Conservation (phyloP, 2,888 invertebrate genomes). For the Griposia aprilina region DNA sequence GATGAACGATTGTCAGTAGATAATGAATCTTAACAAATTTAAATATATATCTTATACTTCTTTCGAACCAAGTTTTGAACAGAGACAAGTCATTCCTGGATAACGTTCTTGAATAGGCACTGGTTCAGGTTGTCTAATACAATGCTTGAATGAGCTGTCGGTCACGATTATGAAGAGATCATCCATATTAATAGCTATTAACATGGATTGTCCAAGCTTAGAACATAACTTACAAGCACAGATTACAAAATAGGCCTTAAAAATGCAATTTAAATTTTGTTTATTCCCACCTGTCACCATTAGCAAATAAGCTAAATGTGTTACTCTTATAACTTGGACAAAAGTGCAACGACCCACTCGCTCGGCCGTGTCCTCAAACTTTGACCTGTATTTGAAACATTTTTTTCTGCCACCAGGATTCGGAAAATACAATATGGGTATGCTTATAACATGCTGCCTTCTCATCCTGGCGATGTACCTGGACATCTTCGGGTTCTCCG, state of each 20-base stretch:
- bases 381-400: neutral
- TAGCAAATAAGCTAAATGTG: too few relatives aligned
- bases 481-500: slow-evolving; percentile 85
- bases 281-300: too few relatives aligned
- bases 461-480: slow-evolving; percentile 84
- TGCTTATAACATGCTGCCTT: slow-evolving; percentile 90
- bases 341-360: too few relatives aligned
- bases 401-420: slow-evolving; percentile 86
- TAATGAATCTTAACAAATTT: neutral
- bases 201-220: too few relatives aligned
- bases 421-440: slow-evolving; percentile 92
- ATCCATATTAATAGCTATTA: too few relatives aligned
- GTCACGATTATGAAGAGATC: too few relatives aligned
- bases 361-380: neutral
- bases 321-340: too few relatives aligned
- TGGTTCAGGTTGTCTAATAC: neutral
- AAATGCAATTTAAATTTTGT: too few relatives aligned
- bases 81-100: neutral
- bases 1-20: neutral
- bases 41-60: neutral
- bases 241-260: too few relatives aligned
- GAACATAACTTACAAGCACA: too few relatives aligned
- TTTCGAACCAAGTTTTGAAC: neutral
- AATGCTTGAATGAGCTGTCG: too few relatives aligned
- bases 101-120: neutral